Base-by-base conservation (phyloP, 1,140 invertebrate genomes). In the Diachasmimorpha longicaudata region DNA sequence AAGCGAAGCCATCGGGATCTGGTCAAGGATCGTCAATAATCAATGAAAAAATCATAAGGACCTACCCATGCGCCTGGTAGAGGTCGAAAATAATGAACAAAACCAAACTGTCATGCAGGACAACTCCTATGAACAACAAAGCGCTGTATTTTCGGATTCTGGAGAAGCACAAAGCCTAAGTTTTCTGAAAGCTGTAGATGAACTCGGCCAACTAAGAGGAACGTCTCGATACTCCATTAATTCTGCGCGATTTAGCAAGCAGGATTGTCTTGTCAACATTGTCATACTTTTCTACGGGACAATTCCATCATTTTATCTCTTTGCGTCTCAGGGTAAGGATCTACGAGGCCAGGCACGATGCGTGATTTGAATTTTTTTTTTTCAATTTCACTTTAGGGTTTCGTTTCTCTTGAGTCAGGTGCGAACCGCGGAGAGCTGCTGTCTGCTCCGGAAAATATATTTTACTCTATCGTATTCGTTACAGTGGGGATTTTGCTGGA, bases 271-370 rank as follows among this genome's bases (percentile, higher is more conserved):
- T 39, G 14, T 52, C 23, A 75, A 75, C 37, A 75, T 70, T 48
- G 31, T 63, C 74, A 75, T 70, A 70, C 46, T 70, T 14, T 68
- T 75, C 46, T 70, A 75, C 66, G 37, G 19, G 16, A 55, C 21
- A 58, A 55, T 21, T 67, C 42, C 55, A 63, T 70, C 42, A 36
- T 52, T 76, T 48, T 78, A 52, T 78, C 70, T 76, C 58, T 52
- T 70, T 78, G 37, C 67, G 70, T 76, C 55, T 76, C 63, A 42
- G 77, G 77, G 39, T 11, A 75, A 76, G 42, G 66, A 74, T 76
- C 78, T 79, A 79, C 78, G 78, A 79, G 78, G 82, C 75, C 71
- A 88, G 83, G 85, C 85, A 85, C 81, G 82, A 87, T 87, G 85
- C 86, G 81, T 85, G 81, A 72, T 74, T 79, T 76, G 77, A 81